A percentile compares a stretch with the other conserved stretches of the same genome.
These are phyloP conservation scores for Catostomus latipinnis DNA, from an alignment of 2,797 vertebrate genomes.

Conservation along the genomic window DNA sequence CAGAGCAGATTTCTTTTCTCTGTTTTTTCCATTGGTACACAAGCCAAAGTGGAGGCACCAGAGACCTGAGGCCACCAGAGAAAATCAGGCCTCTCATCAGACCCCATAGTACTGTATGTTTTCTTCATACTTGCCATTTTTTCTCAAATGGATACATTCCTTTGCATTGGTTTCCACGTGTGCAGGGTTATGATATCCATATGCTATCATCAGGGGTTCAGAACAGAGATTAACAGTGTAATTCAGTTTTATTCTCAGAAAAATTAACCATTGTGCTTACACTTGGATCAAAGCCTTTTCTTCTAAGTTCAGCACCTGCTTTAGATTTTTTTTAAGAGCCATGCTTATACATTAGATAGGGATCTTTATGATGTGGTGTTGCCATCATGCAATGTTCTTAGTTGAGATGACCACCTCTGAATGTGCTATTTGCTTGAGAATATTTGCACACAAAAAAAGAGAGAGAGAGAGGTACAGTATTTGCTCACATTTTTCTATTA, in stretches of 20 bases:
- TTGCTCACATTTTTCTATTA: not conserved
- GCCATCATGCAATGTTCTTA: not conserved
- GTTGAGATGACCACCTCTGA: not conserved
- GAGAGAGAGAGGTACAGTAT: not conserved
- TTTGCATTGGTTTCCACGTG: conserved; percentile 22
- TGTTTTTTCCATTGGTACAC: conserved; percentile 24
- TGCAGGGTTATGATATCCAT: conserved; percentile 39
- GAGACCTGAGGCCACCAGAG: conserved; percentile 42
- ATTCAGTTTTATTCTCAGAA: conserved; percentile 33
- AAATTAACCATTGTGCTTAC: conserved; percentile 33
- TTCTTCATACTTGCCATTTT: conserved; percentile 31
- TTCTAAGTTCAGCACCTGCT: conserved; percentile 22
- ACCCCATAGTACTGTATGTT: conserved; percentile 22
- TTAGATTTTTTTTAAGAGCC: conserved; percentile 28
- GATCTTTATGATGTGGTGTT: conserved; percentile 6
- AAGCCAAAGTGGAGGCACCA: conserved; percentile 48
- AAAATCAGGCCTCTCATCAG: conserved; percentile 64
- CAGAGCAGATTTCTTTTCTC: conserved; percentile 46
- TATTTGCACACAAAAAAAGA: not conserved
- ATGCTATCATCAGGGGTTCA: conserved; percentile 44
- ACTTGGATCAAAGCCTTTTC: conserved; percentile 23
- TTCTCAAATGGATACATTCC: conserved; percentile 38
- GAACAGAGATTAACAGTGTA: conserved; percentile 31
- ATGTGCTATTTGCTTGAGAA: not conserved
- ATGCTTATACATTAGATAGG: not conserved